Evolutionary conservation across 1,140 invertebrate genomes (phyloP), one percentile per base, ranked within the genome.

Genomic region (Chrysopa pallens): DNA sequence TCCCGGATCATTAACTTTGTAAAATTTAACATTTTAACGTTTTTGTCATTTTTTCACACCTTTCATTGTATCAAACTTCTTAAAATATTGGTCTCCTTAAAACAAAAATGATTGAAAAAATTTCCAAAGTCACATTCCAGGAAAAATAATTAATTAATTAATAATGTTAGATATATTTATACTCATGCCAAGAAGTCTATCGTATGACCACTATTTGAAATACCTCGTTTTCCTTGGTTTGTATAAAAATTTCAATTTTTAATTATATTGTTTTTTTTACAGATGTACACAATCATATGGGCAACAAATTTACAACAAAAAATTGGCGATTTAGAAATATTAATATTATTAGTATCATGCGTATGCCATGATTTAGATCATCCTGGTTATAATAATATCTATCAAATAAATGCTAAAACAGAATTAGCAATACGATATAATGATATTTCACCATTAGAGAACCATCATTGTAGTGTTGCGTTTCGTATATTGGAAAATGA

Each of bases 301-400:
- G 70, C 74, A 44, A 77, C 78, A 45, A 71, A 82, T 52, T 62
- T 89, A 8, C 68, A 72, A 38, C 67, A 68, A 29, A 72, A 73
- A 49, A 73, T 89, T 44, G 75, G 77, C 14, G 69, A 80, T 36
- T 68, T 86, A 42, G 84, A 89, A 60, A 73, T 83, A 35, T 66
- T 85, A 8, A 76, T 88, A 36, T 62, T 90, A 29, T 68, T 90
- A 27, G 81, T 84, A 11, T 84, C 85, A 8, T 84, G 80, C 57
- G 82, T 90, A 33, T 88, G 85, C 53, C 89, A 93, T 59, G 89
- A 93, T 62, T 64, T 92, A 17, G 87, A 92, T 58, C 88, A 93
- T 70, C 88, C 88, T 6, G 88, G 88, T 27, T 86, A 85, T 56
- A 88, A 89, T 61, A 89, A 88, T 52, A 83, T 84, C 46, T 89